Evolutionary conservation across 2,888 invertebrate genomes (phyloP).

Genomic region (Polydrusus cervinus): DNA sequence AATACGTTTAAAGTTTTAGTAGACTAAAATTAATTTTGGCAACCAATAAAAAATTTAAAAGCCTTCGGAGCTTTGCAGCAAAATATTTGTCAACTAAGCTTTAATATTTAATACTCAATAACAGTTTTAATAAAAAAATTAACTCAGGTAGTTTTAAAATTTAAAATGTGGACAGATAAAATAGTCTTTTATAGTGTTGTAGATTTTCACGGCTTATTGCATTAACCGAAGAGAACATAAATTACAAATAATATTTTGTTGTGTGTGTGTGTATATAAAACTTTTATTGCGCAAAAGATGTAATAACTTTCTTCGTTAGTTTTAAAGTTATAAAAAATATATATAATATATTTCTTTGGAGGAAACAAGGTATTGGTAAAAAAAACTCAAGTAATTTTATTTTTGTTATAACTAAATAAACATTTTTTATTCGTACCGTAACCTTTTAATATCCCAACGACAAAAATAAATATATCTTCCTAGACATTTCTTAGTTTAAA

Average conservation of each 20-base stretch:
- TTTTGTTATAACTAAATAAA: too few relatives aligned
- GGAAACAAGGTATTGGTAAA: too few relatives aligned
- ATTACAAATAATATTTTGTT: not conserved
- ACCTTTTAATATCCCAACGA: too few relatives aligned
- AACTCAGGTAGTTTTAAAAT: constrained; percentile 2
- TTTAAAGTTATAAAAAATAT: too few relatives aligned
- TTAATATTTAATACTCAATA: constrained; percentile 21
- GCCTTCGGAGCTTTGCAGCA: constrained; percentile 6
- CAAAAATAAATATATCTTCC: too few relatives aligned
- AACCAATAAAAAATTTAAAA: constrained; percentile 28
- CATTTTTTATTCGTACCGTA: too few relatives aligned
- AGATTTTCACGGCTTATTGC: not conserved
- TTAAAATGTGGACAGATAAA: constrained; percentile 7
- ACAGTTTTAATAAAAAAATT: constrained; percentile 22
- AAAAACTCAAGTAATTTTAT: too few relatives aligned
- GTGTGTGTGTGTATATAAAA: too few relatives aligned
- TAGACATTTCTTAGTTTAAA: too few relatives aligned
- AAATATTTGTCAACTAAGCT: constrained; percentile 6
- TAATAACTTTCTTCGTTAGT: too few relatives aligned
- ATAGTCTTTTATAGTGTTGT: not conserved
- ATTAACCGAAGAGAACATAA: not conserved
- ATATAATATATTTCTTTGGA: too few relatives aligned
- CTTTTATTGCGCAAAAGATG: too few relatives aligned
- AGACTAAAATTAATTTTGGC: constrained; percentile 25
- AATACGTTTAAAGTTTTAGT: not conserved